Conservation (phyloP, 2,888 invertebrate species). For the Sphinx pinastri region DNA sequence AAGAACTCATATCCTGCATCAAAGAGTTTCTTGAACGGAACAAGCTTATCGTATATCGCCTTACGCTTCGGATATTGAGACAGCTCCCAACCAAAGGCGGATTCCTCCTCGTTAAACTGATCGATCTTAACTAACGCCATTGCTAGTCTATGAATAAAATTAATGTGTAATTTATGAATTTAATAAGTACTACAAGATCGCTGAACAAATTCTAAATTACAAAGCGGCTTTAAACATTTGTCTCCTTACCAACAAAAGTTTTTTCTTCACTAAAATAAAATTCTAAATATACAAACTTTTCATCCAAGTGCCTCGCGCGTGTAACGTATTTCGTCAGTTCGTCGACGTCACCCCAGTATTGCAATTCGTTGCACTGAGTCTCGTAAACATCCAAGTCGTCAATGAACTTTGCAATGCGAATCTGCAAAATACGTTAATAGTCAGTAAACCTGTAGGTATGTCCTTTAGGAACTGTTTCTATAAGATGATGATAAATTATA, state of each 20-base stretch:
- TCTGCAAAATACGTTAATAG: conserved; percentile 44
- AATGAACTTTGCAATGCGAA: conserved; percentile 90
- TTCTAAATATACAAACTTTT: conserved; percentile 68
- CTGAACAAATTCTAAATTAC: too few species aligned
- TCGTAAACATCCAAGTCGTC: conserved; percentile 92
- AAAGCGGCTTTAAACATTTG: too few species aligned
- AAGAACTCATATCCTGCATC: conserved; percentile 95
- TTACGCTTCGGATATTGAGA: conserved; percentile 95
- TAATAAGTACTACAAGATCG: neutral
- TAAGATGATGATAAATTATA: too few species aligned
- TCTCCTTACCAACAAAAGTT: too few species aligned
- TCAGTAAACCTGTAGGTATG: neutral
- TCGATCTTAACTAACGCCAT: conserved; percentile 92
- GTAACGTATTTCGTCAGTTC: conserved; percentile 92
- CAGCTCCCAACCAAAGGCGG: conserved; percentile 93
- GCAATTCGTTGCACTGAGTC: conserved; percentile 92
- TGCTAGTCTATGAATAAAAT: conserved; percentile 79
- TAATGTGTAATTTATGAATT: conserved; percentile 1
- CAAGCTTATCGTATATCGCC: conserved; percentile 89
- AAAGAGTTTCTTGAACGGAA: conserved; percentile 94
- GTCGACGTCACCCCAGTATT: conserved; percentile 93
- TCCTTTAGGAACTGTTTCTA: too few species aligned
- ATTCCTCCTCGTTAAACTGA: conserved; percentile 95
- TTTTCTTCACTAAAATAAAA: too few species aligned
- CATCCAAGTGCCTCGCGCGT: conserved; percentile 91